A percentile compares a stretch with the other conserved stretches of the same genome.
phyloP scores from a whole-genome alignment of 2,113 vertebrate genomes.

The Ceyx cyanopectus region DNA sequence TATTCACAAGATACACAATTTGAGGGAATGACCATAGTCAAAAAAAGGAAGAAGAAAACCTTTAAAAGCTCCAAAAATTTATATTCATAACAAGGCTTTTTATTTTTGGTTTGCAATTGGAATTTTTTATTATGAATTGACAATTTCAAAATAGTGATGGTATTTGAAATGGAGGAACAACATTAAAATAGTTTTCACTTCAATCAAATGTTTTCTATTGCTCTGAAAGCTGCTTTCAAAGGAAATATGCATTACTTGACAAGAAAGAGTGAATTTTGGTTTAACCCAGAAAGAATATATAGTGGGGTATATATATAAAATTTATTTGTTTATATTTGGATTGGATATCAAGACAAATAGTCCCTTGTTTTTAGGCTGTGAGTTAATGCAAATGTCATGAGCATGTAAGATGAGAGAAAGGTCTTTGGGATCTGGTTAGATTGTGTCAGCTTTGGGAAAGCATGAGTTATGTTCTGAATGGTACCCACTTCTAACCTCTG shows the following conservation, averaged over 20 bases:
- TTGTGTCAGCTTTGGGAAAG: neutral
- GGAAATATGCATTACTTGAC: neutral
- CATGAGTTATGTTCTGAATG: neutral
- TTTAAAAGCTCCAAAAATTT: neutral
- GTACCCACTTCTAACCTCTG: constrained; percentile 48
- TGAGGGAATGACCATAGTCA: neutral
- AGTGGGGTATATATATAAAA: too few relatives aligned
- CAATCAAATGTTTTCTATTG: neutral
- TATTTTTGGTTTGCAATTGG: neutral
- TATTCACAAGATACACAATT: neutral
- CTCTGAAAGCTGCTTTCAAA: neutral
- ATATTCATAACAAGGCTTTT: neutral
- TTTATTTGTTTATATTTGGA: neutral
- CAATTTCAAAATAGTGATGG: neutral
- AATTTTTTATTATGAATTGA: neutral
- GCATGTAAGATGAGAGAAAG: neutral
- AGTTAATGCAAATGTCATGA: neutral
- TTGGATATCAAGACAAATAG: neutral
- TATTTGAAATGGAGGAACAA: neutral
- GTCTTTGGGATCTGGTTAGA: neutral
- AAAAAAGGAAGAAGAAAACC: neutral
- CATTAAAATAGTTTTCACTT: neutral
- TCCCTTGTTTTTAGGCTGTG: neutral
- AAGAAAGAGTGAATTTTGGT: neutral
- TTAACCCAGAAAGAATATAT: accelerated